Evolutionary conservation across 2,113 vertebrate genomes (phyloP).

Genomic region (Grammomys surdaster): DNA sequence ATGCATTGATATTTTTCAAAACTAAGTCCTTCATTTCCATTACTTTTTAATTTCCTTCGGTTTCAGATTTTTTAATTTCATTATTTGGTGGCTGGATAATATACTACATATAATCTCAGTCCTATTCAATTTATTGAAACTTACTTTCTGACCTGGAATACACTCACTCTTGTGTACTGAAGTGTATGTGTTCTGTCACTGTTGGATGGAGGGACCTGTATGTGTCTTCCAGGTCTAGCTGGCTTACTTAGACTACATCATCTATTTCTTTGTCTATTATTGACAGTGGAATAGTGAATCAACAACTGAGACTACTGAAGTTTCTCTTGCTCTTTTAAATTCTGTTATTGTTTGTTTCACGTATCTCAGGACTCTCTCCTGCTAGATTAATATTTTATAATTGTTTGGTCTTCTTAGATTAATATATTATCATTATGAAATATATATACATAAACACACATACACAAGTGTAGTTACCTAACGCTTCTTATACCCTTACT

Average conservation of each 20-base stretch:
- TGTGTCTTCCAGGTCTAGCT: neutral
- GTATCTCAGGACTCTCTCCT: neutral
- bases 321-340: slow-evolving; percentile 26
- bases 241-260: neutral
- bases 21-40: neutral
- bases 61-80: neutral
- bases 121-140: neutral
- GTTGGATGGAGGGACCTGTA: neutral
- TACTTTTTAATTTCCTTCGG: neutral
- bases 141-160: neutral
- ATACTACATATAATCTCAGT: neutral
- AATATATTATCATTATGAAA: neutral
- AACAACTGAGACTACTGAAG: neutral
- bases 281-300: neutral
- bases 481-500: neutral
- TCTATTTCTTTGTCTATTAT: neutral
- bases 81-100: neutral
- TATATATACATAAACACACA: neutral
- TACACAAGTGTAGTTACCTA: neutral
- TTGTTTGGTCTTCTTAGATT: neutral
- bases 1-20: neutral
- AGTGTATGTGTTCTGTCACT: neutral
- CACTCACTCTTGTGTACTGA: neutral
- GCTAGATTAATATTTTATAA: neutral
- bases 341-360: neutral